Conservation (phyloP, 2,113 vertebrate species). For the Theropithecus gelada region DNA sequence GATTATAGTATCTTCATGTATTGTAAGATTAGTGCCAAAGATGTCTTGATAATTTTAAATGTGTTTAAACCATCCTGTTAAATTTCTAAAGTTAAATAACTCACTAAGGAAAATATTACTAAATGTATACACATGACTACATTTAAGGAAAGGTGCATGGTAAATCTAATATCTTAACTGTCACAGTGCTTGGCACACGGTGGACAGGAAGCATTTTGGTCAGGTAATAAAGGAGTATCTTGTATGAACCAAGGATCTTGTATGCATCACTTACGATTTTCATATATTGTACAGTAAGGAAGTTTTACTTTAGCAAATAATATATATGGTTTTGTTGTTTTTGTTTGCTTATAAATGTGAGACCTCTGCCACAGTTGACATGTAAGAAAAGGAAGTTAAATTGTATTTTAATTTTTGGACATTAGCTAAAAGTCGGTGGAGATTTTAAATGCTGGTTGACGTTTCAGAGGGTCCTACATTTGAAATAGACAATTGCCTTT, state of each 20-base stretch:
- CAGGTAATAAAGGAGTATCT: background rate
- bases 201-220: constrained; percentile 40
- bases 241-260: background rate
- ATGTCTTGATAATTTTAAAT: background rate
- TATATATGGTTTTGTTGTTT: background rate
- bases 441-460: constrained; percentile 45
- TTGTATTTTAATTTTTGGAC: constrained; percentile 16
- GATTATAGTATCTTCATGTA: background rate
- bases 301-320: constrained; percentile 5
- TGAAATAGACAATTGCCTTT: constrained; percentile 36
- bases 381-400: constrained; percentile 1
- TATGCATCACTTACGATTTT: background rate
- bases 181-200: background rate
- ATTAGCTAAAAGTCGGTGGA: constrained; percentile 22
- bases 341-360: background rate
- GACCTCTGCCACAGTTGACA: background rate
- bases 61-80: background rate
- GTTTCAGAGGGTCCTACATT: constrained; percentile 27
- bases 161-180: background rate
- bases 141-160: background rate
- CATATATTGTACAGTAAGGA: background rate
- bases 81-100: constrained; percentile 7
- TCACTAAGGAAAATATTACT: background rate
- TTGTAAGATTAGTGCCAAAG: background rate
- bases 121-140: background rate